A percentile compares a stretch with the other conserved stretches of the same genome.
These are phyloP conservation scores for Pterocles orientalis DNA, from an alignment of 2,113 vertebrate genomes.

Conservation along the genomic window DNA sequence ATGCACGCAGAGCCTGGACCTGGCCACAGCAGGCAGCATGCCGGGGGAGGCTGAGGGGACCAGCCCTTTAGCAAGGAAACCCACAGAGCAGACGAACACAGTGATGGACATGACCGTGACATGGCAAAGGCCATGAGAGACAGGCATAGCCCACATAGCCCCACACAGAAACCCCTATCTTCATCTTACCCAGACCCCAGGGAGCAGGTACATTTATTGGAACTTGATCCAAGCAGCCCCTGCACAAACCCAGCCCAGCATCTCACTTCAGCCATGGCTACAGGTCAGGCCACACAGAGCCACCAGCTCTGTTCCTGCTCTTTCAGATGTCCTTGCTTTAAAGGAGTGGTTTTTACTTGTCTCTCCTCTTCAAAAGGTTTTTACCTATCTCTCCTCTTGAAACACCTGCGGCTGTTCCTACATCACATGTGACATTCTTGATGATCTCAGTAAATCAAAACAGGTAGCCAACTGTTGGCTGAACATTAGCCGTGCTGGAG, in stretches of 20 bases:
- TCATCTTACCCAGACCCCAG: neutral
- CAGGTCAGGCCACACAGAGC: neutral
- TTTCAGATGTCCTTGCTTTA: neutral
- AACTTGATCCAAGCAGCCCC: neutral
- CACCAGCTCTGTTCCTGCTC: neutral
- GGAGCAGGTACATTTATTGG: neutral
- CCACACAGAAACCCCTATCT: neutral
- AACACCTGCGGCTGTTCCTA: neutral
- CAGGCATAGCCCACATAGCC: neutral
- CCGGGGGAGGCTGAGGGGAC: neutral
- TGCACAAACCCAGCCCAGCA: neutral
- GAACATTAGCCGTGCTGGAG: neutral
- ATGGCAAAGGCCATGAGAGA: neutral
- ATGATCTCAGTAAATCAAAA: conserved; percentile 49
- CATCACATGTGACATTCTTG: neutral
- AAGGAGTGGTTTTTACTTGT: neutral
- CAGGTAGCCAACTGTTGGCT: conserved; percentile 21
- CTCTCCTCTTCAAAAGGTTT: neutral
- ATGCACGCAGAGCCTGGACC: neutral
- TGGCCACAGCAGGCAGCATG: rapidly evolving
- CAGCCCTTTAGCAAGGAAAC: neutral
- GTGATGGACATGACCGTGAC: neutral
- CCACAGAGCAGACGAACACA: rapidly evolving
- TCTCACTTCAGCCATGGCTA: neutral
- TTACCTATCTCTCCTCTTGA: neutral